These are phyloP conservation scores for Cremastobaeus sp. DNA, from an alignment of 2,888 invertebrate species.

Conservation along the genomic window DNA sequence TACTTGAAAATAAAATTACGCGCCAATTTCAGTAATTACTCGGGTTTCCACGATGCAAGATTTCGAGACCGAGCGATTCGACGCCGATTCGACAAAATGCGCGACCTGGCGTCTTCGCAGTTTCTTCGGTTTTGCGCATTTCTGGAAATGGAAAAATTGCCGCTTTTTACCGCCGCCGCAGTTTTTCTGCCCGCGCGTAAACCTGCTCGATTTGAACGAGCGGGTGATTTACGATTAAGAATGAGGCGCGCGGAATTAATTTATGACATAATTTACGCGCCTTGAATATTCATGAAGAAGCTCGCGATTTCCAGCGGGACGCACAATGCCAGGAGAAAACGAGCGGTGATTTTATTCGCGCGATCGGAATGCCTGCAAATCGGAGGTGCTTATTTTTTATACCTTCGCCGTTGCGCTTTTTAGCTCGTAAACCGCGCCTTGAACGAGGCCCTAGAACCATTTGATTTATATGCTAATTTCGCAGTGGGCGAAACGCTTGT, in stretches of 20 bases:
- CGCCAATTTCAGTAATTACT: constrained; percentile 59
- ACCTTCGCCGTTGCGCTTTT: neutral
- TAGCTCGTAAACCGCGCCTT: neutral
- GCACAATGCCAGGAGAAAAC: constrained; percentile 36
- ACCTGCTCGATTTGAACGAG: constrained; percentile 16
- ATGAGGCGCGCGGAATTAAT: constrained; percentile 38
- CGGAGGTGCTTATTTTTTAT: neutral
- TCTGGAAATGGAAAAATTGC: neutral
- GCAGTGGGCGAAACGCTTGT: too few species aligned
- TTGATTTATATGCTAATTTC: too few species aligned
- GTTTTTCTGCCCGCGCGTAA: neutral
- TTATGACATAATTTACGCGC: constrained; percentile 43
- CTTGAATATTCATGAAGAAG: constrained; percentile 49
- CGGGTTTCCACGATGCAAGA: constrained; percentile 47
- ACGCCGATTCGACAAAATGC: neutral
- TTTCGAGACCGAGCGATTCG: constrained; percentile 15
- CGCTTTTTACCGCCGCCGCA: too few species aligned
- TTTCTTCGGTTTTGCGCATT: neutral
- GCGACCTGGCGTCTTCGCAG: too few species aligned
- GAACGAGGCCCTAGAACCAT: neutral
- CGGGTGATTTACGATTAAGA: constrained; percentile 25
- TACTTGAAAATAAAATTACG: constrained; percentile 60
- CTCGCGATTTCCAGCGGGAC: constrained; percentile 20
- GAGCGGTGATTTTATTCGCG: constrained; percentile 23
- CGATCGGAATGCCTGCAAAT: constrained; percentile 1